Conservation (phyloP, 2,797 vertebrate genomes). For the Diceros bicornis region DNA sequence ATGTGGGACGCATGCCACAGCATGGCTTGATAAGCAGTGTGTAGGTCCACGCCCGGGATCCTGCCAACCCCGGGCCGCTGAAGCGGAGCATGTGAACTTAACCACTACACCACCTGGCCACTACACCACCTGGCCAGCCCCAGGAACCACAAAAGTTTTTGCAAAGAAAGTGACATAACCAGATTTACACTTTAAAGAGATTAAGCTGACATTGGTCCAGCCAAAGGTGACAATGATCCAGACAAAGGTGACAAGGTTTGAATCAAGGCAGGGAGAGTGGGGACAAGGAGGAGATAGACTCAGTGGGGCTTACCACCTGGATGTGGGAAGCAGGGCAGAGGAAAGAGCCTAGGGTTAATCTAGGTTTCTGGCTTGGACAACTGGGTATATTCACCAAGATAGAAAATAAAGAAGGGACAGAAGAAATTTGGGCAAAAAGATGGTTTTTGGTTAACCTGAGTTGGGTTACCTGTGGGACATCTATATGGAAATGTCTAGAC, state of each 20-base stretch:
- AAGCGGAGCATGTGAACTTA: too few species aligned
- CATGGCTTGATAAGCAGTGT: too few species aligned
- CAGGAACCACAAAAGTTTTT: neutral
- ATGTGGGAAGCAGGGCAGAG: neutral
- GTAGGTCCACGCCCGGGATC: too few species aligned
- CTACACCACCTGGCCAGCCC: too few species aligned
- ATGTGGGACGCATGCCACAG: too few species aligned
- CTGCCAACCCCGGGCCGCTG: too few species aligned
- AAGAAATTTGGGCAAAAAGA: neutral
- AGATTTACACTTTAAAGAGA: neutral
- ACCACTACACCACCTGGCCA: too few species aligned
- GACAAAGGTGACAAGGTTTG: neutral
- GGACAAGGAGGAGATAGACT: neutral
- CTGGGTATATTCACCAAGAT: neutral
- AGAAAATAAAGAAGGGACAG: neutral
- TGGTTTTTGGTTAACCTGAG: neutral
- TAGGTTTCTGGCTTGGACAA: neutral
- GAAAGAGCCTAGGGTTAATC: neutral
- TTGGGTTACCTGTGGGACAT: neutral
- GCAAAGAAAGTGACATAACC: neutral
- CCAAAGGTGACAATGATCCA: neutral
- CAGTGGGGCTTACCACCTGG: neutral
- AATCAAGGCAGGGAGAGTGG: neutral
- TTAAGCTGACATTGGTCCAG: too few species aligned
- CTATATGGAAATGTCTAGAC: neutral